Evolutionary conservation across 30 jellyfish, hydroid and myxozoan genomes (phyloP).

Genomic region (Phacellophora camtschatica): DNA sequence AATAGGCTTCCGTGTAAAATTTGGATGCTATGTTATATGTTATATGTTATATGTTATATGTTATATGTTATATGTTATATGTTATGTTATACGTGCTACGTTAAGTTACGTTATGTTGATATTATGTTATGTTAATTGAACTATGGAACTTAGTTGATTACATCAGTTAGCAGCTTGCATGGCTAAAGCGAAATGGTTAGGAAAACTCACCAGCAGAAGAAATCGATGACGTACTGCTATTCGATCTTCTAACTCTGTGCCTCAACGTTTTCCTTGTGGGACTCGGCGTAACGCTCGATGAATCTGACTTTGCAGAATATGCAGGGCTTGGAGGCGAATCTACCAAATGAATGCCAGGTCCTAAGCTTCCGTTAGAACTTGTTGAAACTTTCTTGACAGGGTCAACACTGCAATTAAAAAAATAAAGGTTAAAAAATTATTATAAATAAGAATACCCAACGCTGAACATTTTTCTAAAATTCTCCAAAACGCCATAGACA

Average conservation of each 20-base stretch:
- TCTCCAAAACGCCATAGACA: no score
- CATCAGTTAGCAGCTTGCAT: no score
- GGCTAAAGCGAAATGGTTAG: neutral
- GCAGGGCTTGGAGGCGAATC: constrained; percentile 71
- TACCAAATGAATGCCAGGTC: constrained; percentile 63
- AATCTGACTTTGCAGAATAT: constrained; percentile 48
- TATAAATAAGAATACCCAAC: no score
- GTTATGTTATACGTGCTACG: no score
- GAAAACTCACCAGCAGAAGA: constrained; percentile 74
- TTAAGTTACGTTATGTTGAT: no score
- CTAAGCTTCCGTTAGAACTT: constrained; percentile 33
- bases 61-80: no score
- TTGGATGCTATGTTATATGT: no score
- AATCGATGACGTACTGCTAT: constrained; percentile 82
- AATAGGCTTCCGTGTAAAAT: no score
- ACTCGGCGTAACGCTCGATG: constrained; percentile 40
- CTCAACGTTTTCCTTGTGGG: constrained; percentile 48
- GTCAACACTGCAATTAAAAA: constrained; percentile 16
- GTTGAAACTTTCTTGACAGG: constrained; percentile 21
- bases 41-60: no score
- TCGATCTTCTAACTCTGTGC: constrained; percentile 70
- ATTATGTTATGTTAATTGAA: no score
- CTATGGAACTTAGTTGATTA: no score
- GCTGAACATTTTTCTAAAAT: no score
- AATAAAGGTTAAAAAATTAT: neutral